A percentile compares a stretch with the other conserved stretches of the same genome.
Evolutionary conservation across 2,888 invertebrate genomes (phyloP).

Genomic region (Euspilapteryx auroguttella): DNA sequence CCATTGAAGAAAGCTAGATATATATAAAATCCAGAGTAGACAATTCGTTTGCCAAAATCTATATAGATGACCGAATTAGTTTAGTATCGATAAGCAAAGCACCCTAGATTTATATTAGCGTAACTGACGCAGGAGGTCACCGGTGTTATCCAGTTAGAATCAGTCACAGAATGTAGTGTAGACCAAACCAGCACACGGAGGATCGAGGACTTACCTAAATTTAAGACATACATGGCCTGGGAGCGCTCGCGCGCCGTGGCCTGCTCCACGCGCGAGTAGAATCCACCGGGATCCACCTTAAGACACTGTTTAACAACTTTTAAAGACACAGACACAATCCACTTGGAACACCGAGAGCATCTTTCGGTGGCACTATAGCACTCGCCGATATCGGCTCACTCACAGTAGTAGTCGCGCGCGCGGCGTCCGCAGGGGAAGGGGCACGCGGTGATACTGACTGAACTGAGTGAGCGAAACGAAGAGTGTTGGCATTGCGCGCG

Average conservation of each 20-base stretch:
- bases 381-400: conserved; percentile 17
- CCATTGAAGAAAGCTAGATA: too few relatives aligned
- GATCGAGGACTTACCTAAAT: conserved; percentile 55
- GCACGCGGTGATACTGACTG: too few relatives aligned
- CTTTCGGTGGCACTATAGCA: conserved; percentile 40
- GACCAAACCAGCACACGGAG: conserved; percentile 22
- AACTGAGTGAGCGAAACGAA: too few relatives aligned
- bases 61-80: too few relatives aligned
- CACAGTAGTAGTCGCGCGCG: conserved; percentile 4
- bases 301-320: conserved; percentile 34
- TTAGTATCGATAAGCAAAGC: too few relatives aligned
- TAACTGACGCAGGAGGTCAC: too few relatives aligned
- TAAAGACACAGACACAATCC: conserved; percentile 34
- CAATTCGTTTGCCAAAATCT: too few relatives aligned
- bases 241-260: conserved; percentile 55
- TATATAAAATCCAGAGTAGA: too few relatives aligned
- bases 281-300: conserved; percentile 56
- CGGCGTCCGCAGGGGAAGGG: conserved; percentile 1
- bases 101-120: too few relatives aligned
- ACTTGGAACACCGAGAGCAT: conserved; percentile 46
- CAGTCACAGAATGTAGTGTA: conserved; percentile 19
- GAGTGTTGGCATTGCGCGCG: too few relatives aligned
- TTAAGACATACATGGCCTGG: conserved; percentile 61
- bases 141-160: conserved; percentile 44
- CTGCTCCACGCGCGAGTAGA: conserved; percentile 55